These are phyloP conservation scores for Drosophila subquinaria DNA, from an alignment of 2,888 invertebrate species.

Conservation along the genomic window DNA sequence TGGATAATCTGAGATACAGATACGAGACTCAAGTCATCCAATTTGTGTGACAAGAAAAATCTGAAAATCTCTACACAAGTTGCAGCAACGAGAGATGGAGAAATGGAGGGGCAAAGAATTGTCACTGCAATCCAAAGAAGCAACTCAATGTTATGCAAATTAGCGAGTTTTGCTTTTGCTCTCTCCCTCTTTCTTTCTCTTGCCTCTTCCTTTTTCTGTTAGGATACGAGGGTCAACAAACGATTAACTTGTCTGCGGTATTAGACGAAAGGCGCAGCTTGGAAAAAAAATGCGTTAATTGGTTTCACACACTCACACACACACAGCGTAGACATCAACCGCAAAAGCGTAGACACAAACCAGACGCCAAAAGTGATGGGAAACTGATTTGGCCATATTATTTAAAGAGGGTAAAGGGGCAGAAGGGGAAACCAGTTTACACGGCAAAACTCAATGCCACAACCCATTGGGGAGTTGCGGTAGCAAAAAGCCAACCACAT, in stretches of 20 bases:
- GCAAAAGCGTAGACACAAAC: conserved; percentile 45
- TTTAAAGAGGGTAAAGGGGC: background rate
- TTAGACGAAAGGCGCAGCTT: conserved; percentile 43
- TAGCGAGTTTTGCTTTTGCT: conserved; percentile 45
- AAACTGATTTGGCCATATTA: conserved; percentile 47
- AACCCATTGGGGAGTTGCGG: conserved; percentile 38
- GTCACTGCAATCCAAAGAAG: conserved; percentile 43
- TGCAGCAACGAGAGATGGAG: background rate
- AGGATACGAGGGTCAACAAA: conserved; percentile 67
- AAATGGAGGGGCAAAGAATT: conserved; percentile 21
- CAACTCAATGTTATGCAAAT: conserved; percentile 68
- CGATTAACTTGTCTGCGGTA: conserved; percentile 78
- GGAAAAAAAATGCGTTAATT: conserved; percentile 70
- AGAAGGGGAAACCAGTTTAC: conserved; percentile 45
- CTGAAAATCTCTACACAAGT: conserved; percentile 4
- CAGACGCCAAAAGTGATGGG: conserved; percentile 49
- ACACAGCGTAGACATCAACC: conserved; percentile 46
- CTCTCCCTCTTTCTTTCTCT: background rate
- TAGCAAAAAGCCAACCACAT: conserved; percentile 46
- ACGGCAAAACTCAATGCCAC: conserved; percentile 42
- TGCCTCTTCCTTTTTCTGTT: background rate
- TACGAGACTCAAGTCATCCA: conserved; percentile 2
- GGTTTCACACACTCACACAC: conserved; percentile 53
- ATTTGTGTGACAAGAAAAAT: conserved; percentile 14
- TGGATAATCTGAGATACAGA: conserved; percentile 5